Percentiles rank a stretch among this genome's conserved stretches.
Evolutionary conservation across 2,113 vertebrate genomes (phyloP).

Genomic region (Phrynosoma platyrhinos): DNA sequence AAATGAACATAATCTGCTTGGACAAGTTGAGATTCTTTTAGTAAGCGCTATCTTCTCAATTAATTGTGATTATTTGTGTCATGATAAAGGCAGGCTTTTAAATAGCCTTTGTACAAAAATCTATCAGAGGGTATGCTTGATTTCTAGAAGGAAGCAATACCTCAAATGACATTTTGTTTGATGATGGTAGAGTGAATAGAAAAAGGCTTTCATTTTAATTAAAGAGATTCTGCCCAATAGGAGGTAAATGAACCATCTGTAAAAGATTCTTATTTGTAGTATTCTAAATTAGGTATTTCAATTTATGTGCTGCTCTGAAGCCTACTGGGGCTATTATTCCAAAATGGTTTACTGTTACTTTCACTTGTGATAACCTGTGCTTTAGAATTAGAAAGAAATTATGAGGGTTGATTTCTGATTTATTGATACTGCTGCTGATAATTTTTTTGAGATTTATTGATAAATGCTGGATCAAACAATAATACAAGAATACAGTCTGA

Average conservation of each 20-base stretch:
- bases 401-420: fast-evolving
- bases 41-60: slow-evolving; percentile 9
- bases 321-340: slow-evolving; percentile 22
- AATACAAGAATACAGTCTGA: no score
- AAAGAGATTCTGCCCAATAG: slow-evolving; percentile 37
- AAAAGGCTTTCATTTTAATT: slow-evolving; percentile 50
- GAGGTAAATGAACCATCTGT: slow-evolving; percentile 40
- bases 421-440: neutral
- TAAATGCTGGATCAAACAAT: neutral
- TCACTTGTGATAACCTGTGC: neutral
- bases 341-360: slow-evolving; percentile 17
- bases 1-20: neutral
- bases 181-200: slow-evolving; percentile 32
- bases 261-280: slow-evolving; percentile 21
- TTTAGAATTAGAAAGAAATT: slow-evolving; percentile 28
- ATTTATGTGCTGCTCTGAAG: slow-evolving; percentile 16
- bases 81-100: slow-evolving; percentile 38
- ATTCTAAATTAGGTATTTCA: neutral
- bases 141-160: slow-evolving; percentile 21
- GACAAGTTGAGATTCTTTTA: slow-evolving; percentile 37
- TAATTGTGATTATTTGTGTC: slow-evolving; percentile 38
- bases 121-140: neutral
- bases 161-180: slow-evolving; percentile 16
- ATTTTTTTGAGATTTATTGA: no score
- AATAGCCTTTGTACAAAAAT: neutral